Base-by-base conservation (phyloP, 2,113 vertebrate species). In the Laticauda laticaudata region DNA sequence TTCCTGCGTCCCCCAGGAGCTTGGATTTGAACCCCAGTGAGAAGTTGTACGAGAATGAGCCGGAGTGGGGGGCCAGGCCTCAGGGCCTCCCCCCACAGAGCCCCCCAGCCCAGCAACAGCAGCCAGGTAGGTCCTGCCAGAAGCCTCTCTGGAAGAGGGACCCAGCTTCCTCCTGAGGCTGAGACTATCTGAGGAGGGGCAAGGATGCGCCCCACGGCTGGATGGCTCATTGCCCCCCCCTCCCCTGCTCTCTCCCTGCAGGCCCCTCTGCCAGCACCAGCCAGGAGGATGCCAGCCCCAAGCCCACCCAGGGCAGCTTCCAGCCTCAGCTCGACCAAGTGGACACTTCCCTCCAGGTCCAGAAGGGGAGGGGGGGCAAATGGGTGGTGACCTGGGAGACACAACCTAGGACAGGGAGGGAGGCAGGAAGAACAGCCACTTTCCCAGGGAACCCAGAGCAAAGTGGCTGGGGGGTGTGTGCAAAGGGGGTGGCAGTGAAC, bases 281-380 rank as follows among this genome's bases (percentile, higher is more conserved):
- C 39, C 20, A n/a, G 9, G 91, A 85, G 3, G 20, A 29, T 6
- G 34, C 59, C 24, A 3, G 92, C 55, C 18, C 43, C 21, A 7
- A 26, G 0, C 15, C 29, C 1, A 45, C 3, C 0, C 21, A 53
- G 23, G 34, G 88, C 1, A 39, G 54, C 45, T 93, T 93, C 90
- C 69, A 18, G 1, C 93, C 93, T 20, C n/a, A 45, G 1, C 93
- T 93, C 69, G 90, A 93, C 54, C 89, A 91, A n/a, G 93, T 93
- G 87, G 93, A 93, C n/a, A 91, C 45, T 0, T 86, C 87, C 11
- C 43, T 91, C 29, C 87, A 57, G 93, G 93, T 93, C 59, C 24
- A 0, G 23, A 5, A 5, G 7, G 6, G 20, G 15, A 29, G 26
- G 45, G n/a, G 29, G 87, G 15, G 29, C 15, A 20, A 15, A 3